Evolutionary conservation across 2,888 invertebrate species (phyloP).

Genomic region (Listrodromus nycthemerus): DNA sequence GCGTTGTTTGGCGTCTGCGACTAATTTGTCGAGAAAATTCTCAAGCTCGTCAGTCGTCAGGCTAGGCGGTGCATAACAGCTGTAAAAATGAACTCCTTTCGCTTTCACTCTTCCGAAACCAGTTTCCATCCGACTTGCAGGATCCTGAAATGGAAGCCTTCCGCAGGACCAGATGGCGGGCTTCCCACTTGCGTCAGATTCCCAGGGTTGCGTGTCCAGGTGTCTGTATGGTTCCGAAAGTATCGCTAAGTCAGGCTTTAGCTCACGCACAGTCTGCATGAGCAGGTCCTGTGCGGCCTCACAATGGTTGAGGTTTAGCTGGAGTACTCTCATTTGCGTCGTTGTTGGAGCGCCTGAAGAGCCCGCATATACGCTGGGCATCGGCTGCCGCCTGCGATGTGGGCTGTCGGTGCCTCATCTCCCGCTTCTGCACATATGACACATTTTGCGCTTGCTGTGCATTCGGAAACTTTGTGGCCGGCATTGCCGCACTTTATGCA

Average conservation of each 20-base stretch:
- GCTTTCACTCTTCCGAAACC: conserved; percentile 61
- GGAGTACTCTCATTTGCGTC: conserved; percentile 63
- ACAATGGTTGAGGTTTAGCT: conserved; percentile 67
- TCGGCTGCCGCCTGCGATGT: conserved; percentile 49
- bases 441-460: too few relatives aligned
- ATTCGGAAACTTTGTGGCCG: too few relatives aligned
- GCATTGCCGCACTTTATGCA: too few relatives aligned
- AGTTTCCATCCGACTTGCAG: conserved; percentile 24
- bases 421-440: too few relatives aligned
- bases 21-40: conserved; percentile 60
- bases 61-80: conserved; percentile 65
- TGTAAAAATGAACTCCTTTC: conserved; percentile 55
- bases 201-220: conserved; percentile 48
- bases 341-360: conserved; percentile 32
- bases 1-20: conserved; percentile 61
- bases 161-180: conserved; percentile 56
- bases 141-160: too few relatives aligned
- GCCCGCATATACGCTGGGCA: conserved; percentile 54
- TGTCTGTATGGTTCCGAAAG: conserved; percentile 68
- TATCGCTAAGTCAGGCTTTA: conserved; percentile 59
- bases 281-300: conserved; percentile 67
- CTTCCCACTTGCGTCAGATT: conserved; percentile 44
- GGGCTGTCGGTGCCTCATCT: too few relatives aligned
- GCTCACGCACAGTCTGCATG: conserved; percentile 60
- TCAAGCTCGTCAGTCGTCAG: conserved; percentile 52